These are phyloP conservation scores for Automeris io DNA, from an alignment of 2,888 invertebrate species.

Conservation along the genomic window DNA sequence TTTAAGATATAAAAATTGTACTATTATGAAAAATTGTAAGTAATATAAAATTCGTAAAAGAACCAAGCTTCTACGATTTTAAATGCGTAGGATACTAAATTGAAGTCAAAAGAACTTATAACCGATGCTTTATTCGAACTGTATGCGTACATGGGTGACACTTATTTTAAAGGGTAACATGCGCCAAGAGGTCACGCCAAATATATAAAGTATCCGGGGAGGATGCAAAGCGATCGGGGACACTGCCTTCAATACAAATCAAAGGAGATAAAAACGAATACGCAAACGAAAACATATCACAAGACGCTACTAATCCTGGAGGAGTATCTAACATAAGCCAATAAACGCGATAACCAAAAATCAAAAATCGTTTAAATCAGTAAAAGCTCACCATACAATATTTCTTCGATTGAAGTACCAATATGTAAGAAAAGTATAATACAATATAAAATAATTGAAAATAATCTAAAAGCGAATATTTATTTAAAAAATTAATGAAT, in stretches of 20 bases:
- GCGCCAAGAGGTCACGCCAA: conserved; percentile 79
- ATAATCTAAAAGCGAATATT: conserved; percentile 40
- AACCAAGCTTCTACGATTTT: conserved; percentile 61
- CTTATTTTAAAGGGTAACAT: conserved; percentile 63
- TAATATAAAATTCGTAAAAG: conserved; percentile 41
- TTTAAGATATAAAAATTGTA: conserved; percentile 33
- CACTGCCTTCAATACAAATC: conserved; percentile 76
- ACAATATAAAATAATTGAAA: conserved; percentile 40
- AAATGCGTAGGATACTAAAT: conserved; percentile 40
- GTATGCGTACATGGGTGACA: conserved; percentile 38
- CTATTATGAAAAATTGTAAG: conserved; percentile 40
- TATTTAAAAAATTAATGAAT: conserved; percentile 34
- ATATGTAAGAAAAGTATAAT: conserved; percentile 41
- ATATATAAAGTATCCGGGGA: conserved; percentile 57
- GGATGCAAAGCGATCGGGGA: conserved; percentile 77
- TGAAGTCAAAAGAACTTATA: conserved; percentile 34
- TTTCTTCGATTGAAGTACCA: conserved; percentile 43
- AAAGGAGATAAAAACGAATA: conserved; percentile 59
- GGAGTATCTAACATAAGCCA: conserved; percentile 51
- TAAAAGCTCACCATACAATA: conserved; percentile 55
- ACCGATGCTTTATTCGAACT: conserved; percentile 34
- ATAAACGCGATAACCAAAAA: conserved; percentile 35
- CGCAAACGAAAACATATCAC: conserved; percentile 58
- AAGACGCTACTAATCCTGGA: conserved; percentile 48
- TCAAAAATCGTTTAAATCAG: no score